These are phyloP conservation scores for Lasius platythorax DNA, from an alignment of 2,888 invertebrate genomes.

Conservation along the genomic window DNA sequence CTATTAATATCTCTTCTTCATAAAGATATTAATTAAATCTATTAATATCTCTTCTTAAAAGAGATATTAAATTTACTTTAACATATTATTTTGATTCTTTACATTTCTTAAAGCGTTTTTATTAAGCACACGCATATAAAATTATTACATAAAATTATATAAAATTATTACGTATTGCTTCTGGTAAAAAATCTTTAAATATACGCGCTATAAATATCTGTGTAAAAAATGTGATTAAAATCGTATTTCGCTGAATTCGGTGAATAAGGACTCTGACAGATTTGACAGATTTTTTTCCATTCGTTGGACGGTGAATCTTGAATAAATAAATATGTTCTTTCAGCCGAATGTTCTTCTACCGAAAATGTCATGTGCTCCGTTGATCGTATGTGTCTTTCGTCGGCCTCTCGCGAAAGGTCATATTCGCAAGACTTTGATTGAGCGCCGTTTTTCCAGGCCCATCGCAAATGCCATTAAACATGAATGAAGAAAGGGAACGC, in stretches of 20 bases:
- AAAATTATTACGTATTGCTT: slow-evolving; percentile 1
- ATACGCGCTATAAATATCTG: neutral
- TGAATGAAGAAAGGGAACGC: slow-evolving; percentile 39
- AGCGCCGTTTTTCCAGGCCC: slow-evolving; percentile 35
- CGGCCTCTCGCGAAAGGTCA: slow-evolving; percentile 17
- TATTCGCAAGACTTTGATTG: slow-evolving; percentile 34
- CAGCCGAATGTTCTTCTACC: slow-evolving; percentile 14
- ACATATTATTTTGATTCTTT: neutral
- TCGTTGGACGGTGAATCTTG: slow-evolving; percentile 30
- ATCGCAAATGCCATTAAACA: slow-evolving; percentile 46
- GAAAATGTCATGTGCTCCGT: slow-evolving; percentile 13
- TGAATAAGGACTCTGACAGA: neutral
- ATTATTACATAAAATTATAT: neutral
- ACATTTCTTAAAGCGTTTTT: neutral
- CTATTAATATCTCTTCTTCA: too few relatives aligned
- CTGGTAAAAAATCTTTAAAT: neutral
- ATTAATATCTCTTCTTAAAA: too few relatives aligned
- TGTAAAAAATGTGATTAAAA: neutral
- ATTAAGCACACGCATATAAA: neutral
- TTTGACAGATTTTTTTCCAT: slow-evolving; percentile 8
- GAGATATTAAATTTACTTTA: neutral
- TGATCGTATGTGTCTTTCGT: slow-evolving; percentile 23
- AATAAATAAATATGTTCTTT: slow-evolving; percentile 54
- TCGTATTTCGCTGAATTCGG: slow-evolving; percentile 50
- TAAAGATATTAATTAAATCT: too few relatives aligned